These are phyloP conservation scores for Blastobasis lacticolella DNA, from an alignment of 2,888 invertebrate genomes.

Conservation along the genomic window DNA sequence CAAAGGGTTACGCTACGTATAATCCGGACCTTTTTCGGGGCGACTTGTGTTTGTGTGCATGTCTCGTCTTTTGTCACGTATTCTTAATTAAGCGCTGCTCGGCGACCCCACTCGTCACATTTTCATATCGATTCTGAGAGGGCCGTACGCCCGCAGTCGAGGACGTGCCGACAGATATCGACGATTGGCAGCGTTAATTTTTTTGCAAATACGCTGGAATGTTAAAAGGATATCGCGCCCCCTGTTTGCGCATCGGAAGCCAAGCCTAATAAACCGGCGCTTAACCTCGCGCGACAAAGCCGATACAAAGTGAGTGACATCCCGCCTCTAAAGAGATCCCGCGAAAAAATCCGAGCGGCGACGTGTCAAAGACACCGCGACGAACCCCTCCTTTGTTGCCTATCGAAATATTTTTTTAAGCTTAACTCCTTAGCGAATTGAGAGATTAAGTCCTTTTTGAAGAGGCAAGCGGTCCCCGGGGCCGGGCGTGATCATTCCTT, in stretches of 20 bases:
- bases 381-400: conserved; percentile 63
- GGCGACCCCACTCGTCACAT: conserved; percentile 61
- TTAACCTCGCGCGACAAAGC: conserved; percentile 71
- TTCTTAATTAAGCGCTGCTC: conserved; percentile 70
- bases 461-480: conserved; percentile 76
- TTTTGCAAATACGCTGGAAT: conserved; percentile 35
- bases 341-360: conserved; percentile 65
- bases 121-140: conserved; percentile 62
- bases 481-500: conserved; percentile 70
- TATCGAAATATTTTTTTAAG: conserved; percentile 72
- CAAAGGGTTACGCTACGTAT: conserved; percentile 56
- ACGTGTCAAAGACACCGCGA: conserved; percentile 74
- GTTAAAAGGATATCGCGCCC: conserved; percentile 52
- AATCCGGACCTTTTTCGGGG: conserved; percentile 69
- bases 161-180: conserved; percentile 40
- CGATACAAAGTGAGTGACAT: conserved; percentile 73
- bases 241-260: conserved; percentile 66
- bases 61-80: conserved; percentile 75
- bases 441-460: conserved; percentile 76
- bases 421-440: conserved; percentile 76
- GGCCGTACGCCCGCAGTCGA: conserved; percentile 33
- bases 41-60: conserved; percentile 65
- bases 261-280: conserved; percentile 70
- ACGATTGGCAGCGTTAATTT: conserved; percentile 30
- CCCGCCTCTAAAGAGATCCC: conserved; percentile 64